These are phyloP conservation scores for Cavia porcellus DNA, from an alignment of 2,113 vertebrate species.

Conservation along the genomic window DNA sequence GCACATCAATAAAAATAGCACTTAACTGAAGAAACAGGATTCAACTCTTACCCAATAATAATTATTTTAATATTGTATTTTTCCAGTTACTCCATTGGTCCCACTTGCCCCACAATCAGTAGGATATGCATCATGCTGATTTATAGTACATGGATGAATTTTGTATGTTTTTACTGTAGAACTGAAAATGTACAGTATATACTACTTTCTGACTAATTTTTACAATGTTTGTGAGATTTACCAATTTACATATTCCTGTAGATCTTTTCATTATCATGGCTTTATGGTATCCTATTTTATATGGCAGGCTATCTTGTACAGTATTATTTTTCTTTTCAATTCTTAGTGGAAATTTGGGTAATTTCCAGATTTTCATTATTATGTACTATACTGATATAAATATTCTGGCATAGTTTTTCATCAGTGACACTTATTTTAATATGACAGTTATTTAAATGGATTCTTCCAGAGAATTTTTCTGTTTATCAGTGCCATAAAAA, in stretches of 20 bases:
- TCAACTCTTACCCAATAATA: background rate
- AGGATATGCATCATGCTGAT: background rate
- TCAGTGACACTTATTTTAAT: background rate
- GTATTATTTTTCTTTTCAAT: background rate
- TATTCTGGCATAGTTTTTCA: background rate
- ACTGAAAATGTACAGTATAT: background rate
- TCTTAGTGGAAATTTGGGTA: background rate
- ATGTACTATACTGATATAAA: background rate
- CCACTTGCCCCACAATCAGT: background rate
- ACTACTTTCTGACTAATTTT: background rate
- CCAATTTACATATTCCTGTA: background rate
- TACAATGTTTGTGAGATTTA: background rate
- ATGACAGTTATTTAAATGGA: conserved; percentile 9
- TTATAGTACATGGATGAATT: background rate
- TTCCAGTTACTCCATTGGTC: background rate
- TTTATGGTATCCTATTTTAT: background rate
- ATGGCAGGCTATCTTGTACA: background rate
- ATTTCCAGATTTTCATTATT: background rate
- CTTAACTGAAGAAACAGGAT: background rate
- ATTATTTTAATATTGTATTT: too few relatives aligned
- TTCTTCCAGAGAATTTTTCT: background rate
- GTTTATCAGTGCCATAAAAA: background rate
- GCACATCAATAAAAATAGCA: background rate
- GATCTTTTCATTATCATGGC: background rate
- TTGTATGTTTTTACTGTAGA: background rate